Evolutionary conservation across 2,888 invertebrate species (phyloP), one percentile per base, ranked within the genome.

Genomic region (Allygus modestus): DNA sequence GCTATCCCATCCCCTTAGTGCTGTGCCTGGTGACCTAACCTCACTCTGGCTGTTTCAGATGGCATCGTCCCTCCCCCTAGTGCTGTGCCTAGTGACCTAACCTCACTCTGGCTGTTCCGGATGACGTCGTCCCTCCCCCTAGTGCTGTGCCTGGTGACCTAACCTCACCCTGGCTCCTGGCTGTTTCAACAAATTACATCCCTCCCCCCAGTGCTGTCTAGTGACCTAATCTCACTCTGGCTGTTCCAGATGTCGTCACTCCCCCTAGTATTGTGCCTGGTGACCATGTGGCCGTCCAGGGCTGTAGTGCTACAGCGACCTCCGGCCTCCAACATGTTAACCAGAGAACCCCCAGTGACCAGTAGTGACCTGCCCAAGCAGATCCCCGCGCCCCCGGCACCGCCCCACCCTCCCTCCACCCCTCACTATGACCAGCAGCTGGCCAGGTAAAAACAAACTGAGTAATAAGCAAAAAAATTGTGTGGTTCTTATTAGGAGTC

Each of bases 321-420:
- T 26, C 86, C 85, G 31, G 84, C 51, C 73, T 79, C 31, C 71
- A 84, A 85, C 82, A 71, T 58, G 23, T 69, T 71, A 54, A 69
- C 43, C 58, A 28, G 73, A 15, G 86, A 85, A 26, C 61, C 84
- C 23, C 87, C 89, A 85, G 89, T 90, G 5, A 91, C 91, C 0
- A 90, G 90, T 43, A 91, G 91, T 86, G 91, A 91, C 82, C 86
- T 91, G 46, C 91, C 91, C 0, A 91, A 91, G 85, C 91, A 91
- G 85, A 91, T 91, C 84, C 91, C 91, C 17, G 89, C 91, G 1
- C 91, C 91, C 0, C 91, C 91, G 12, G 81, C 82, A 9, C 84
- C 84, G 11, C 86, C 86, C 0, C 83, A 69, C 20, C 71, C 85
- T 17, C 82, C 85, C 20, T 84, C 84, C 23, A 86, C 86, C 26